phyloP scores from a whole-genome alignment of 2,797 vertebrate genomes.

The Acanthurus leucopareius region DNA sequence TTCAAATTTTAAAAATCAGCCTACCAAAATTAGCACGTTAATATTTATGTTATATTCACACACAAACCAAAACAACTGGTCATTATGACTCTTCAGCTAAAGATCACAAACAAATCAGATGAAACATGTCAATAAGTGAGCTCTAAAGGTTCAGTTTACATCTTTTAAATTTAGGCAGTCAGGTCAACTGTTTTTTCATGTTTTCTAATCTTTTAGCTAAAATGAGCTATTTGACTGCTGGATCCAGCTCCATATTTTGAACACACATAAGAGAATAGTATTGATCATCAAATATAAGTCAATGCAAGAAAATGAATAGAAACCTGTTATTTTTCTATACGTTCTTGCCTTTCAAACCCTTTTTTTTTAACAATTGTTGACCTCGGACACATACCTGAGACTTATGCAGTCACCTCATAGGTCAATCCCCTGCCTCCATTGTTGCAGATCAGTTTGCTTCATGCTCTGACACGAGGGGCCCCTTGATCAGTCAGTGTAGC shows the following conservation, averaged over 20 bases:
- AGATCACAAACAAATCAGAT: too few species aligned
- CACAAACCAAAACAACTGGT: too few species aligned
- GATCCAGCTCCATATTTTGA: neutral
- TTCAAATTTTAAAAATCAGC: neutral
- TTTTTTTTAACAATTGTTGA: neutral
- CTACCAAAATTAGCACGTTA: too few species aligned
- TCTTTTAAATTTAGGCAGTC: too few species aligned
- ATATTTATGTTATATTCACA: too few species aligned
- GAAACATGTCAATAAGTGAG: too few species aligned
- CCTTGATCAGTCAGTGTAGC: constrained; percentile 54
- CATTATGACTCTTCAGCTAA: too few species aligned
- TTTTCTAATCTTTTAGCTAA: neutral
- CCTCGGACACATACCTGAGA: neutral
- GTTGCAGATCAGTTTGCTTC: constrained; percentile 46
- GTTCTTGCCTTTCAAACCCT: neutral
- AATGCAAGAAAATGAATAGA: neutral
- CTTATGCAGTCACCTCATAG: constrained; percentile 40
- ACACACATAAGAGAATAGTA: neutral
- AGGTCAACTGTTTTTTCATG: neutral
- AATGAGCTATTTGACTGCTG: neutral
- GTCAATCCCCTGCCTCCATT: constrained; percentile 15
- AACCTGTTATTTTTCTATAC: too few species aligned
- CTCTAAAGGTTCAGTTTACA: too few species aligned
- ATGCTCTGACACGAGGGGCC: constrained; percentile 50
- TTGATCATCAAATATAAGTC: neutral